Percentiles rank a stretch among this genome's conserved stretches.
phyloP scores from a whole-genome alignment of 37 sponge, comb jelly and placozoan genomes.

The Halisarca cf. caerulea region DNA sequence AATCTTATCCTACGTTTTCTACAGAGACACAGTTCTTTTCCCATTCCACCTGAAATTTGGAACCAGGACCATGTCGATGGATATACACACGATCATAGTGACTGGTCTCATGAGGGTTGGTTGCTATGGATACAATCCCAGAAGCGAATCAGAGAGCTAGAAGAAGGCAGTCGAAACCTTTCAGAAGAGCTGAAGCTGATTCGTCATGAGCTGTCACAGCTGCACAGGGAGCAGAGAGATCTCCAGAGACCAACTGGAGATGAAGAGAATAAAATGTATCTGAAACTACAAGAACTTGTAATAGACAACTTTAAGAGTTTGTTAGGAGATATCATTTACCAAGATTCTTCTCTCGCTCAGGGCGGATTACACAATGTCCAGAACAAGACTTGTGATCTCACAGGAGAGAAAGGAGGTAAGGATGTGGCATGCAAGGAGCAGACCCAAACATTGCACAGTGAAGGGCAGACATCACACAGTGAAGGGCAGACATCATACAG shows the following conservation, averaged over 20 bases:
- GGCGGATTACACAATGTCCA: background rate
- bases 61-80: background rate
- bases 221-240: background rate
- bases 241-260: background rate
- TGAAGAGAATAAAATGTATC: background rate
- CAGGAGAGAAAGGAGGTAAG: no score
- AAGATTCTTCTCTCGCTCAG: background rate
- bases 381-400: background rate
- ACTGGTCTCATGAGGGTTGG: slow-evolving; percentile 32
- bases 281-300: background rate
- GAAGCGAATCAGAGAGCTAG: background rate
- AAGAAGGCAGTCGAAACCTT: background rate
- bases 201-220: background rate
- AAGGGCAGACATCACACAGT: no score
- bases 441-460: no score
- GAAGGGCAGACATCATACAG: no score
- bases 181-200: background rate
- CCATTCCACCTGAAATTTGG: background rate
- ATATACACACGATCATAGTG: background rate
- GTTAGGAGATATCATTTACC: background rate
- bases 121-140: slow-evolving; percentile 7
- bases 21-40: background rate
- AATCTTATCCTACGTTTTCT: background rate
- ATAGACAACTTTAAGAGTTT: background rate
- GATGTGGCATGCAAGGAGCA: no score